Percentiles rank a stretch among this genome's conserved stretches.
Conservation (phyloP, 2,797 vertebrate species). For the Smutsia temminckii region DNA sequence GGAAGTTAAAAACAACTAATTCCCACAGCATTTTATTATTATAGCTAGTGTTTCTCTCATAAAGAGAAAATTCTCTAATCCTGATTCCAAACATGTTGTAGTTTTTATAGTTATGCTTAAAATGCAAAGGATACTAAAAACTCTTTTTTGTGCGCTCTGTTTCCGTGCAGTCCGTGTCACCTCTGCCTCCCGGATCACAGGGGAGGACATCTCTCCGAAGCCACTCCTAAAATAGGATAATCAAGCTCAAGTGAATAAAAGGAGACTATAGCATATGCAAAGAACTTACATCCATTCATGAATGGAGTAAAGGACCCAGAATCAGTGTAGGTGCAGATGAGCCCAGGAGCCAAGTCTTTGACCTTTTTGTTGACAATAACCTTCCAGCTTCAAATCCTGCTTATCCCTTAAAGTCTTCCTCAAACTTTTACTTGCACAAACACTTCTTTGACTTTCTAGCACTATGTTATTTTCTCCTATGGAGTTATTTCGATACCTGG, state of each 20-base stretch:
- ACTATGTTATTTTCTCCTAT: neutral
- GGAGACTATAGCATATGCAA: neutral
- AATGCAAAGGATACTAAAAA: slow-evolving; percentile 92
- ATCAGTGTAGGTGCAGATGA: neutral
- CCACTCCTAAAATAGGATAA: slow-evolving; percentile 81
- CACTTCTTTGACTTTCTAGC: slow-evolving; percentile 15
- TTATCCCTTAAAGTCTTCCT: neutral
- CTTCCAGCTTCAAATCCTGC: slow-evolving; percentile 9
- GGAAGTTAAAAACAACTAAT: neutral
- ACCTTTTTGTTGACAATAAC: neutral
- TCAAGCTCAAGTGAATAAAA: slow-evolving; percentile 36
- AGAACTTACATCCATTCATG: neutral
- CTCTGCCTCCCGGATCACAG: slow-evolving; percentile 88
- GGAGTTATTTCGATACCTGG: slow-evolving; percentile 20
- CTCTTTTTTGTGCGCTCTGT: slow-evolving; percentile 90
- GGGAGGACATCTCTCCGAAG: slow-evolving; percentile 86
- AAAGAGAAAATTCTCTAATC: slow-evolving; percentile 34
- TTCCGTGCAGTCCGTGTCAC: slow-evolving; percentile 89
- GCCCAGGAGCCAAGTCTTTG: neutral
- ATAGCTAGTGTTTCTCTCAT: neutral
- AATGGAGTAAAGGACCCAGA: neutral
- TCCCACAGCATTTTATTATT: slow-evolving; percentile 33
- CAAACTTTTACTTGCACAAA: neutral
- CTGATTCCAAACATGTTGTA: neutral
- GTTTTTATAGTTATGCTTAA: slow-evolving; percentile 5